A percentile compares a stretch with the other conserved stretches of the same genome.
Evolutionary conservation across 1,140 invertebrate species (phyloP).

Genomic region (Atta cephalotes): DNA sequence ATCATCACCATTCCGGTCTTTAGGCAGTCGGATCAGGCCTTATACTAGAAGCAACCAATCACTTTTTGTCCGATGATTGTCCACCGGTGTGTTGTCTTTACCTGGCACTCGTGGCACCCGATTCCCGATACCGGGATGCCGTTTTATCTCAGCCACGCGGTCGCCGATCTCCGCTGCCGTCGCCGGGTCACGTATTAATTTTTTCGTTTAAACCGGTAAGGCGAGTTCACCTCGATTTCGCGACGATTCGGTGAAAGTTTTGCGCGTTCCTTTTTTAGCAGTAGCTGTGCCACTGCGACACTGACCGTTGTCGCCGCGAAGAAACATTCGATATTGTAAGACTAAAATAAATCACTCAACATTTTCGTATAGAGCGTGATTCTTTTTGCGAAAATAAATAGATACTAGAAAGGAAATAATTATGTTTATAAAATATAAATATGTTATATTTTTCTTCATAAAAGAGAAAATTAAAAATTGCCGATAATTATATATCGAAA

Average conservation of each 20-base stretch:
- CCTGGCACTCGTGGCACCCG: conserved; percentile 68
- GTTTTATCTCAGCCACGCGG: conserved; percentile 65
- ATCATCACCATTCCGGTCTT: conserved; percentile 65
- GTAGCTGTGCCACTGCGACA: conserved; percentile 42
- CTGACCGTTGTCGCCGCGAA: conserved; percentile 25
- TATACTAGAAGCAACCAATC: conserved; percentile 58
- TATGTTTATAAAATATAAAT: background rate
- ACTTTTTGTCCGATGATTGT: conserved; percentile 73
- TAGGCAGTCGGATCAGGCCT: conserved; percentile 72
- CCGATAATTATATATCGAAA: background rate
- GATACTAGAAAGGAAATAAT: no score
- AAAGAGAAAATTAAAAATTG: background rate
- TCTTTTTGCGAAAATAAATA: background rate
- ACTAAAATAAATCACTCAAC: background rate
- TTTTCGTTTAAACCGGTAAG: conserved; percentile 77
- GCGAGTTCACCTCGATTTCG: conserved; percentile 75
- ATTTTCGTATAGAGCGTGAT: background rate
- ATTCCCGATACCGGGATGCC: conserved; percentile 56
- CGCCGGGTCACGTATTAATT: conserved; percentile 78
- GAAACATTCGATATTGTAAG: background rate
- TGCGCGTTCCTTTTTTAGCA: conserved; percentile 69
- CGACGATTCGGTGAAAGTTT: conserved; percentile 74
- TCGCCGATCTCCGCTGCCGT: conserved; percentile 62
- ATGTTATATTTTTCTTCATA: background rate
- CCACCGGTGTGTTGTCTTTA: conserved; percentile 70